phyloP scores from a whole-genome alignment of 2,113 vertebrate genomes.

The Catharus fuscescens region DNA sequence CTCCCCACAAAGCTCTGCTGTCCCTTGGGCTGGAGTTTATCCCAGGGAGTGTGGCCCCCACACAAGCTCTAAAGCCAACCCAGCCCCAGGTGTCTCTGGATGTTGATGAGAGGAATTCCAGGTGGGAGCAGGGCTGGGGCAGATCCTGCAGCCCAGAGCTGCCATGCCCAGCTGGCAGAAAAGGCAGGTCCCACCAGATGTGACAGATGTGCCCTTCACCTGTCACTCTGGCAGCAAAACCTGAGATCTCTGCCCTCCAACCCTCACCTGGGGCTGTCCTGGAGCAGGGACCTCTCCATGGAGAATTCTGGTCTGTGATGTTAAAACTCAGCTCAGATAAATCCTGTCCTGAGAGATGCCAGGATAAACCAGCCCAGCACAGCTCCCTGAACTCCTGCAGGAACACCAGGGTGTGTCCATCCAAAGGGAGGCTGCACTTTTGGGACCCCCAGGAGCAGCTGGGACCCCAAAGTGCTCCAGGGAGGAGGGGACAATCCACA shows the following conservation, averaged over 20 bases:
- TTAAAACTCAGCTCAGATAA: neutral
- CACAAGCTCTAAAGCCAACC: neutral
- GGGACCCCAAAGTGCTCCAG: neutral
- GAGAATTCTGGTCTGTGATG: neutral
- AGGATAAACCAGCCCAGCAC: neutral
- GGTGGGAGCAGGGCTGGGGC: neutral
- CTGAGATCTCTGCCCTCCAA: neutral
- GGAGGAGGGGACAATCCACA: neutral
- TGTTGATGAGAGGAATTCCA: neutral
- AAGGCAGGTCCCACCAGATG: neutral
- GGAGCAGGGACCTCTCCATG: neutral
- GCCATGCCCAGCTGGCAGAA: neutral
- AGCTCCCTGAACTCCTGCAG: neutral
- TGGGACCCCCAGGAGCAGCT: neutral
- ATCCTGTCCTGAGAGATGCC: neutral
- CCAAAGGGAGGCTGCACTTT: neutral
- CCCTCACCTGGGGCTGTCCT: neutral
- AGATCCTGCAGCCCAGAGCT: neutral
- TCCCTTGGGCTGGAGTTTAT: neutral
- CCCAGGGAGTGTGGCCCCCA: neutral
- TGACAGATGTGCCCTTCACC: neutral
- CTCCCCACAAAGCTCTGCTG: neutral
- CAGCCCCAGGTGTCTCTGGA: neutral
- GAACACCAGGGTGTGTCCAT: neutral
- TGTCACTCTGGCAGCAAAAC: neutral